Evolutionary conservation across 1,140 invertebrate genomes (phyloP).

Genomic region (Trinorchestia longiramus): DNA sequence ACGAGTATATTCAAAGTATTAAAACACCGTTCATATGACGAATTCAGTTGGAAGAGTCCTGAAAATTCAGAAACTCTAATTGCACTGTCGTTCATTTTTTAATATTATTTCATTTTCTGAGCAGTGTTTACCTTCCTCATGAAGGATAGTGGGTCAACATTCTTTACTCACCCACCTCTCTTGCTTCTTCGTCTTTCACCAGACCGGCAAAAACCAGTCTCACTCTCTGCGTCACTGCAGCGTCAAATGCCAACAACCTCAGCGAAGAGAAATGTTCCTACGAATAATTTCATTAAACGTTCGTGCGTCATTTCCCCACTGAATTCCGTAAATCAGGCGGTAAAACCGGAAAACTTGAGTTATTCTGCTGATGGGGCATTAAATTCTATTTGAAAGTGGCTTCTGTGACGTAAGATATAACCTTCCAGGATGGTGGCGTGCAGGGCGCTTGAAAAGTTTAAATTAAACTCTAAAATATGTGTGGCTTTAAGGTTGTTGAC

Average conservation of each 20-base stretch:
- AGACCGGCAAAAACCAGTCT: background rate
- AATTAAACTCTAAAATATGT: background rate
- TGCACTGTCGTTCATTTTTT: no score
- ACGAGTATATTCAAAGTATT: no score
- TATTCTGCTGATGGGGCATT: background rate
- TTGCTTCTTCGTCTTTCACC: background rate
- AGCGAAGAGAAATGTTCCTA: background rate
- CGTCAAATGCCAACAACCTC: background rate
- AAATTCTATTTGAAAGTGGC: background rate
- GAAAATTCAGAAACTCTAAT: no score
- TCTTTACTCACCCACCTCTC: background rate
- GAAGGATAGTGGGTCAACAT: background rate
- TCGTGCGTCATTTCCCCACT: background rate
- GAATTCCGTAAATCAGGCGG: background rate
- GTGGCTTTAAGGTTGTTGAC: background rate
- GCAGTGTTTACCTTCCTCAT: background rate
- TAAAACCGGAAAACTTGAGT: background rate
- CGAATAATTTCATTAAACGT: background rate
- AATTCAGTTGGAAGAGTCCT: no score
- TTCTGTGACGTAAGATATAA: background rate
- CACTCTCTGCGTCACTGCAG: background rate
- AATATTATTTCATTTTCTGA: background rate
- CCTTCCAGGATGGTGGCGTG: background rate
- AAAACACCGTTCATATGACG: no score
- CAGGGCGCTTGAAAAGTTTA: background rate